Evolutionary conservation across 2,113 vertebrate genomes (phyloP).

Genomic region (Cryptoleucopteryx plumbea): DNA sequence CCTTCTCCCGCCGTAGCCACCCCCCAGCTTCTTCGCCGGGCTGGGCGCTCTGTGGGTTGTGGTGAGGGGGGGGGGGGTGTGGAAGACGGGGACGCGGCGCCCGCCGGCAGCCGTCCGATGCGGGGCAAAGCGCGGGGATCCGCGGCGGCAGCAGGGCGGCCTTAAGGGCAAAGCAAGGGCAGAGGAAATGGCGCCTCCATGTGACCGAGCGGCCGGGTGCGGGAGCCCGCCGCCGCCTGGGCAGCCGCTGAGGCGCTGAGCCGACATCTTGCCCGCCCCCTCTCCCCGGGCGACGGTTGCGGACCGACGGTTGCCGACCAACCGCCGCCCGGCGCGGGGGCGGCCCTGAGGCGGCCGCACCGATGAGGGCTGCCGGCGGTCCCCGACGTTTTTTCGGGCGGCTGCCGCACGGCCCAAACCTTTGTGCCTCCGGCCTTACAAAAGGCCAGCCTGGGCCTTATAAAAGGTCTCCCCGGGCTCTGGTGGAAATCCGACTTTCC

Average conservation of each 20-base stretch:
- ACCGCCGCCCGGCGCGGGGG: not conserved
- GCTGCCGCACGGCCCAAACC: not conserved
- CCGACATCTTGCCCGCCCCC: not conserved
- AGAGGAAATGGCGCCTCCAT: conserved; percentile 26
- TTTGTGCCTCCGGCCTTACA: too few relatives aligned
- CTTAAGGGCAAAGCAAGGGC: conserved; percentile 44
- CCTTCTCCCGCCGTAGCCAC: not conserved
- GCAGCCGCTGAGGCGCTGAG: not conserved
- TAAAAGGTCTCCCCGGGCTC: not conserved
- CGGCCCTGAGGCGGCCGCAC: not conserved
- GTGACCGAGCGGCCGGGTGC: not conserved
- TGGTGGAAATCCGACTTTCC: fast-evolving
- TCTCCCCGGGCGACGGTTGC: not conserved
- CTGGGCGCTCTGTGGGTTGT: too few relatives aligned
- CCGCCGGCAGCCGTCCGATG: not conserved
- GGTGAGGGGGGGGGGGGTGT: too few relatives aligned
- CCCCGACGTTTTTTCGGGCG: fast-evolving
- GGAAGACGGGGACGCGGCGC: not conserved
- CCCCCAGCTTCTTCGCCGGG: not conserved
- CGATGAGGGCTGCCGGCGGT: not conserved
- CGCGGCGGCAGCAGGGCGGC: not conserved
- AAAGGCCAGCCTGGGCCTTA: fast-evolving
- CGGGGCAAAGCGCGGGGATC: not conserved
- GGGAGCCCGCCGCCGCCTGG: not conserved
- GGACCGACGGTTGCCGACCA: not conserved